Base-by-base conservation (phyloP, 1,140 invertebrate species). In the Philaenus spumarius region DNA sequence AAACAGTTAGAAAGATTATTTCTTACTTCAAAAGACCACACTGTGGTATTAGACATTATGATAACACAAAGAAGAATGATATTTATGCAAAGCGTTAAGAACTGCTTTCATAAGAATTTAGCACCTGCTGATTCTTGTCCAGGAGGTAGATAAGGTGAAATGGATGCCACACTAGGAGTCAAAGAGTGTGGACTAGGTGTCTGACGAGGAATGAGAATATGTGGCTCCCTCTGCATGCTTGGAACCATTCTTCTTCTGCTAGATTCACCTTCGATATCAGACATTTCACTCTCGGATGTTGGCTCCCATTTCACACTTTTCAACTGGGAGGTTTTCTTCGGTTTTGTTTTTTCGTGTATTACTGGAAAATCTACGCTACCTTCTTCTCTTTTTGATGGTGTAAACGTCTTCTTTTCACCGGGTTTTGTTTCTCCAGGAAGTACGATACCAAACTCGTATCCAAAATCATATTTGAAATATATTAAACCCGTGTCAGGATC, bases 381-480 rank as follows among this genome's bases (percentile, higher is more conserved):
- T 23, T 74, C 75, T 52, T 77, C 69, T 66, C 76, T 74, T 22
- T 53, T 55, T 2, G 68, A 67, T 37, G 64, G 64, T 22, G 26
- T 48, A 35, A 55, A 58, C 26, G 48, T 23, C n/a, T 56, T 57
- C n/a, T 26, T 48, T 1, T 17, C 46, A 60, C 43, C 61, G 24
- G 62, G 66, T 67, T 80, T 81, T 40, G 80, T 77, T 69, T 85
- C 82, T 23, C 84, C 83, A 4, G 86, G 85, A 34, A 85, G 73
- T 24, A 87, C 77, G 54, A 89, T 80, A 52, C 86, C 86, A 67
- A 88, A 88, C 69, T 89, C 86, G 69, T 89, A 89, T 57, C 86
- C 86, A 67, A 89, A 89, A 73, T 89, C 86, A 68, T 89, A 88
- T 73, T 89, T 89, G 77, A 88, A 89, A 74, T 88, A 89, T 67